These are phyloP conservation scores for Parelbella ahira DNA, from an alignment of 2,888 invertebrate species.

Conservation along the genomic window DNA sequence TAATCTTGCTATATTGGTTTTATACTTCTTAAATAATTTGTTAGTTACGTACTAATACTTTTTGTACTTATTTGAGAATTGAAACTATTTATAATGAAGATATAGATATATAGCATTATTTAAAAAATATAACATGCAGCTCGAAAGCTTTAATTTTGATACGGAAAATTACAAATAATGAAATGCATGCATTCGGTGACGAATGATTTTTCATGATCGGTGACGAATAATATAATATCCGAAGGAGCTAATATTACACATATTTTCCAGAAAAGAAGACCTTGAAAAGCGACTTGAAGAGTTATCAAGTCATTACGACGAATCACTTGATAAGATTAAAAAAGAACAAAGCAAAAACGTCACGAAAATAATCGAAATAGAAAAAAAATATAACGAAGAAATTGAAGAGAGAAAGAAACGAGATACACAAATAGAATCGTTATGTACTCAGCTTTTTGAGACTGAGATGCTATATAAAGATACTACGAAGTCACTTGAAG, in stretches of 20 bases:
- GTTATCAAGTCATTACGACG: slow-evolving; percentile 51
- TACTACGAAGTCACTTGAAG: slow-evolving; percentile 25
- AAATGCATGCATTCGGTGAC: no score
- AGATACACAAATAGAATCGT: slow-evolving; percentile 42
- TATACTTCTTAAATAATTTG: no score
- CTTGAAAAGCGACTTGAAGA: slow-evolving; percentile 54
- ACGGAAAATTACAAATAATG: no score
- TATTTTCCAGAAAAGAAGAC: slow-evolving; percentile 54
- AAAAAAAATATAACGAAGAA: slow-evolving; percentile 51
- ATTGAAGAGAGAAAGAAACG: slow-evolving; percentile 45
- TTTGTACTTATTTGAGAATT: no score
- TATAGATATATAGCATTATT: no score
- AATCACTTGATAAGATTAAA: slow-evolving; percentile 48
- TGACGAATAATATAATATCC: no score
- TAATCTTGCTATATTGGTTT: no score
- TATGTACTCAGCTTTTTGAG: slow-evolving; percentile 46
- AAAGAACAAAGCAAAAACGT: slow-evolving; percentile 47
- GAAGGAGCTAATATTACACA: slow-evolving; percentile 5
- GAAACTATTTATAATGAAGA: no score
- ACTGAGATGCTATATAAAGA: slow-evolving; percentile 39
- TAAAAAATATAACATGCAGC: no score
- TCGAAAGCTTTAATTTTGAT: no score
- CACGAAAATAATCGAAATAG: slow-evolving; percentile 49
- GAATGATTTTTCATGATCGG: no score
- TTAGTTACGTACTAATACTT: no score